Percentiles rank a stretch among this genome's conserved stretches.
These are phyloP conservation scores for Callyntrura sp. DNA, from an alignment of 2,888 invertebrate genomes.

Conservation along the genomic window DNA sequence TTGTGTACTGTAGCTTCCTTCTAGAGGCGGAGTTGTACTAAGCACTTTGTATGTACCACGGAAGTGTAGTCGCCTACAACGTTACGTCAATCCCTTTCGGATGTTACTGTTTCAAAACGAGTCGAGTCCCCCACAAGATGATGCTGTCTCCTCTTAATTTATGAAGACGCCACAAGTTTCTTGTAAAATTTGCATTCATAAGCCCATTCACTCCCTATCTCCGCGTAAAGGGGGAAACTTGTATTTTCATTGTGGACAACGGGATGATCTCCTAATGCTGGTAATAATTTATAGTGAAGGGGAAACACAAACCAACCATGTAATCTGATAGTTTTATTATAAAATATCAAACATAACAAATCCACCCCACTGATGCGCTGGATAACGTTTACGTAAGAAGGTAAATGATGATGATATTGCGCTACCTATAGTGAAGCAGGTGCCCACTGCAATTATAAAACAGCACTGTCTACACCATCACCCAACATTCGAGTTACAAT, in stretches of 20 bases:
- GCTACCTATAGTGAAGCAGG: not conserved
- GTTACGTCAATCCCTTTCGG: conserved; percentile 32
- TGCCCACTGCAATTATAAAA: not conserved
- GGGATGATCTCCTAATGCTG: conserved; percentile 26
- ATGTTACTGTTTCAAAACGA: conserved; percentile 28
- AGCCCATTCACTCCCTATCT: not conserved
- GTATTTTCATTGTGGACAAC: not conserved
- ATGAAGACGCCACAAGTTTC: conserved; percentile 43
- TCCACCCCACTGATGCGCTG: not conserved
- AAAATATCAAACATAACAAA: not conserved
- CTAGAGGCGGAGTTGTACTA: too few species aligned
- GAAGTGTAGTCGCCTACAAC: conserved; percentile 8
- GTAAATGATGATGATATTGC: not conserved
- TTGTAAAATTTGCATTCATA: conserved; percentile 28
- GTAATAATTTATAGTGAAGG: conserved; percentile 44
- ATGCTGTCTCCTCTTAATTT: conserved; percentile 28
- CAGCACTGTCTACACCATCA: conserved; percentile 8
- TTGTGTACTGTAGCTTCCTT: too few species aligned
- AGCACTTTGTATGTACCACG: not conserved
- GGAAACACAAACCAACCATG: conserved; percentile 8
- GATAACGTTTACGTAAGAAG: not conserved
- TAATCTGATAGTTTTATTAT: conserved; percentile 47
- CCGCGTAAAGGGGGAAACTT: not conserved
- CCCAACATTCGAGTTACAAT: not conserved
- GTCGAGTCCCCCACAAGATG: not conserved